Conservation (phyloP, 1,140 invertebrate species). For the Drosophila oshimai region DNA sequence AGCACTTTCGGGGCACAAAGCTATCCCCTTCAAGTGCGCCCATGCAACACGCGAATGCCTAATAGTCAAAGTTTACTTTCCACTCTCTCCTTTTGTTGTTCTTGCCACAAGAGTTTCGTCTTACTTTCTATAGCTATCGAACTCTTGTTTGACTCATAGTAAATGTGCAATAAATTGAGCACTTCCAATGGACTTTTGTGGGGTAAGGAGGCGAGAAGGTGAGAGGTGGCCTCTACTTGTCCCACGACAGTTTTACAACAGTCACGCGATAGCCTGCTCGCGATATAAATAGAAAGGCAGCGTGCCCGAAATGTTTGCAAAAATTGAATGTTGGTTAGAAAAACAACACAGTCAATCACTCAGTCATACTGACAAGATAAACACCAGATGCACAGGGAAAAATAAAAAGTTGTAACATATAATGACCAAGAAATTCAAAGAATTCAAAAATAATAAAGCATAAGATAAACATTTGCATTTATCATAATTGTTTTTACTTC, state of each 20-base stretch:
- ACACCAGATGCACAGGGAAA: conserved; percentile 9
- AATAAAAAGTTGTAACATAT: too few relatives aligned
- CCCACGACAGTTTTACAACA: conserved; percentile 23
- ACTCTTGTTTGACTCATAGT: conserved; percentile 62
- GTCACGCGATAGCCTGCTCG: conserved; percentile 62
- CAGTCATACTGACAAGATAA: conserved; percentile 62
- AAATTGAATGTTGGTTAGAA: conserved; percentile 80
- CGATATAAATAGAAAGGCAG: conserved; percentile 59
- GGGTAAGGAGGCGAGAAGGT: background rate
- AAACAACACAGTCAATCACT: conserved; percentile 77
- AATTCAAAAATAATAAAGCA: too few relatives aligned
- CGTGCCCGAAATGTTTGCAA: conserved; percentile 63
- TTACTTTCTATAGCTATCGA: conserved; percentile 57
- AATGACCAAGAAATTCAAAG: too few relatives aligned
- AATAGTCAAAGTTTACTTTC: conserved; percentile 36
- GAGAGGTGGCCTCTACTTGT: background rate
- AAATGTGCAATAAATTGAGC: conserved; percentile 76
- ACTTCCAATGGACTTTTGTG: background rate
- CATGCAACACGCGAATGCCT: conserved; percentile 54
- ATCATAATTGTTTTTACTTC: too few relatives aligned
- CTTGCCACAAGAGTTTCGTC: conserved; percentile 40
- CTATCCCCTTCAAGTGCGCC: background rate
- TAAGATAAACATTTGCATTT: too few relatives aligned
- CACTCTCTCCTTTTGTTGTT: conserved; percentile 32
- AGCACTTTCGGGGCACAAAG: background rate